These are phyloP conservation scores for Diplodus sargus DNA, from an alignment of 2,797 vertebrate species.

Conservation along the genomic window DNA sequence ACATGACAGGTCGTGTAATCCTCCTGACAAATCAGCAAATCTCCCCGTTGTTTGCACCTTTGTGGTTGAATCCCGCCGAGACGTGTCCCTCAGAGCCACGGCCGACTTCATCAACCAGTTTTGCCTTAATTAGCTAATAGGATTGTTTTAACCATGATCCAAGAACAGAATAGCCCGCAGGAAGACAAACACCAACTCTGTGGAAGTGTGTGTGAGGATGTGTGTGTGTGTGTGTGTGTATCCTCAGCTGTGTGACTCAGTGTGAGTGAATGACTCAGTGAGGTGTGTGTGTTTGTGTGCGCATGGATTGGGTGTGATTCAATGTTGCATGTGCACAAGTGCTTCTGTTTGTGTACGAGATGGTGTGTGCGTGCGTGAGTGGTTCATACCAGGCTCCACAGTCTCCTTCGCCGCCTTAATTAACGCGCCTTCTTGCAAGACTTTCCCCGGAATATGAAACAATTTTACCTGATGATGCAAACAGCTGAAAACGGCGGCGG, in stretches of 20 bases:
- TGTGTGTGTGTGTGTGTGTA: conserved; percentile 17
- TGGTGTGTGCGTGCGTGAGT: not conserved
- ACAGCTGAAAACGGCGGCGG: conserved; percentile 71
- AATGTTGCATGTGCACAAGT: conserved; percentile 20
- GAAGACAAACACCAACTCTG: conserved; percentile 73
- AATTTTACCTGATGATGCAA: conserved; percentile 83
- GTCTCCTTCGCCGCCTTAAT: conserved; percentile 67
- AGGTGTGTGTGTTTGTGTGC: conserved; percentile 27
- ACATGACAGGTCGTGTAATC: conserved; percentile 69
- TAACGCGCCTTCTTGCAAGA: conserved; percentile 73
- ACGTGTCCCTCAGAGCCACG: conserved; percentile 58
- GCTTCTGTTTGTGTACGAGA: conserved; percentile 26
- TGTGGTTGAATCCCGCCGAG: conserved; percentile 67
- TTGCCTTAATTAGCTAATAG: conserved; percentile 84
- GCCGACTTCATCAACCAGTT: conserved; percentile 75
- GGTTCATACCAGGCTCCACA: conserved; percentile 53
- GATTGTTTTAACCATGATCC: conserved; percentile 84
- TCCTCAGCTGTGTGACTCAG: conserved; percentile 16
- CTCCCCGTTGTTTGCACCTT: conserved; percentile 69
- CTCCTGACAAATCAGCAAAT: conserved; percentile 70
- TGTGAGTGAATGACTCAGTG: conserved; percentile 26
- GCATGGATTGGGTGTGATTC: conserved; percentile 47
- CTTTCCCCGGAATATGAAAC: conserved; percentile 77
- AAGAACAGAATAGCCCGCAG: conserved; percentile 78
- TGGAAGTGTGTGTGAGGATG: conserved; percentile 36